Conservation (phyloP, 2,888 invertebrate species). For the Meteorus cinctellus region DNA sequence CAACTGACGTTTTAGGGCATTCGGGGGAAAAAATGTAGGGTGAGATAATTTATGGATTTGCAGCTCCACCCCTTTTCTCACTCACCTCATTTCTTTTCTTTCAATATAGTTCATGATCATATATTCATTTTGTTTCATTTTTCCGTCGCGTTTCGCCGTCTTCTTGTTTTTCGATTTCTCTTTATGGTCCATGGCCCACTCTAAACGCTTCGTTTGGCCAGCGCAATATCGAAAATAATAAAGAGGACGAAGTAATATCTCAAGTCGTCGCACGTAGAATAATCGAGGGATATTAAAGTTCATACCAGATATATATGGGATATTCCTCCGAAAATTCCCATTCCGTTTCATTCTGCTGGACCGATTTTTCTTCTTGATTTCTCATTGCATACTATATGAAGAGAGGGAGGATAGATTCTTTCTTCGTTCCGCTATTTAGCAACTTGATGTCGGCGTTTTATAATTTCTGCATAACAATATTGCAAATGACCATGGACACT, state of each 20-base stretch:
- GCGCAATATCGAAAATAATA: slow-evolving; percentile 27
- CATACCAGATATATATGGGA: not conserved
- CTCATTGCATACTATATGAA: too few species aligned
- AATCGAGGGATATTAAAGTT: slow-evolving; percentile 25
- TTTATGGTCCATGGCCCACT: slow-evolving; percentile 1
- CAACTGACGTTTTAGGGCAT: slow-evolving; percentile 2
- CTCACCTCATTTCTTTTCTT: not conserved
- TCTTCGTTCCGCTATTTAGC: too few species aligned
- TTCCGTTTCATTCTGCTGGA: too few species aligned
- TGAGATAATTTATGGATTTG: slow-evolving; percentile 40
- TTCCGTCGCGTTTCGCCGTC: not conserved
- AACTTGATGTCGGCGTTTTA: too few species aligned
- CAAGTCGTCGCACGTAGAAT: slow-evolving; percentile 25
- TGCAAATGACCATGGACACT: too few species aligned
- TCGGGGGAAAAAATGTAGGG: slow-evolving; percentile 1
- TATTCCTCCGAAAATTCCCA: too few species aligned
- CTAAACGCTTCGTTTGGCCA: slow-evolving; percentile 24
- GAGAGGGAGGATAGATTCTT: too few species aligned
- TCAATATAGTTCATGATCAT: slow-evolving; percentile 4
- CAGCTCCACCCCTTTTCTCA: slow-evolving; percentile 38
- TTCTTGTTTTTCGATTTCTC: not conserved
- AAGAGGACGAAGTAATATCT: slow-evolving; percentile 24
- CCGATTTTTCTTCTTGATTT: too few species aligned
- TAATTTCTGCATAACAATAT: too few species aligned
- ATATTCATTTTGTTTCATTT: slow-evolving; percentile 4